Evolutionary conservation across 2,797 vertebrate genomes (phyloP).

Genomic region (Falco concolor): DNA sequence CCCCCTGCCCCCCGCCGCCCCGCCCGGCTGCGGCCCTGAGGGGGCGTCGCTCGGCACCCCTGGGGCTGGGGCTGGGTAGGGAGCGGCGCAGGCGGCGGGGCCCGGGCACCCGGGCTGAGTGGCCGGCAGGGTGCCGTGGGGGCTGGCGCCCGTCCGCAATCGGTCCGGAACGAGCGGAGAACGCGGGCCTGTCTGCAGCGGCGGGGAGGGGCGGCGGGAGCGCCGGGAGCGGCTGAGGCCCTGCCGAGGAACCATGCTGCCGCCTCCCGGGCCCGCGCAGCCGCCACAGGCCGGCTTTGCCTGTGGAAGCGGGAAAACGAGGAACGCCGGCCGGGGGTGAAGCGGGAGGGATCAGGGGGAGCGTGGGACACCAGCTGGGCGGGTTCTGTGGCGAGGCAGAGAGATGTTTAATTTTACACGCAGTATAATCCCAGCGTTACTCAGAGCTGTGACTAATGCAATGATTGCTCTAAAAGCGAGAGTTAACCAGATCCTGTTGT

Average conservation of each 20-base stretch:
- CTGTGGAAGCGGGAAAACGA: fast-evolving
- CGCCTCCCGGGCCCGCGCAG: fast-evolving
- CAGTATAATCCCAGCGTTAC: fast-evolving
- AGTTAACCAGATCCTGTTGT: too few relatives aligned
- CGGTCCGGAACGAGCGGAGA: background rate
- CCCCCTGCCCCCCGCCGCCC: too few relatives aligned
- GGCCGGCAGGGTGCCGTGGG: background rate
- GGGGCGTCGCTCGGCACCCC: background rate
- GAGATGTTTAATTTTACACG: fast-evolving
- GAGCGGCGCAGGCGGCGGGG: fast-evolving
- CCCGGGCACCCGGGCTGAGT: fast-evolving
- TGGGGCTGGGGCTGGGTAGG: background rate
- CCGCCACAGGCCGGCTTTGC: fast-evolving
- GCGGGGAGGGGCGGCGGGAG: fast-evolving
- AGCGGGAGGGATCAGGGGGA: background rate
- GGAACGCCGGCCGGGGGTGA: fast-evolving
- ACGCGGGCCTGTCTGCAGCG: fast-evolving
- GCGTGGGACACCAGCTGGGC: fast-evolving
- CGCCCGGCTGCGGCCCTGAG: too few relatives aligned
- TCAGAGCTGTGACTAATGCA: fast-evolving
- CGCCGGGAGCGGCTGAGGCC: too few relatives aligned
- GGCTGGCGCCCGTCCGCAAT: too few relatives aligned
- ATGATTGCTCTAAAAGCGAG: fast-evolving
- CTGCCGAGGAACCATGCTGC: background rate
- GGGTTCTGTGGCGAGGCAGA: background rate